Base-by-base conservation (phyloP, 2,797 vertebrate species). In the Buphagus erythrorhynchus region DNA sequence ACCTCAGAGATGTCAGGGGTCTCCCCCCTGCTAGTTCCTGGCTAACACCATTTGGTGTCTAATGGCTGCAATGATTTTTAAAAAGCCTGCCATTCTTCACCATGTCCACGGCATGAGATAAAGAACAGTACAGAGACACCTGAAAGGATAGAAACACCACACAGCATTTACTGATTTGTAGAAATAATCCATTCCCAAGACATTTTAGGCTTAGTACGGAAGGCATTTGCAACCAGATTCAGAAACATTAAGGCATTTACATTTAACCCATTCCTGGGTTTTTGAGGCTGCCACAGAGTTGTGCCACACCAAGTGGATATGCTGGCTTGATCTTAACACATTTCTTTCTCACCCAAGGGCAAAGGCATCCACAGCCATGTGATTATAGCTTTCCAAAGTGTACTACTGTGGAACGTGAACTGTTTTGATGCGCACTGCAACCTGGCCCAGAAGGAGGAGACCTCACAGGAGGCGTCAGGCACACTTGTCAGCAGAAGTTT, bases 401-500 rank as follows among this genome's bases (percentile, higher is more conserved):
- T 35, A 46, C 18, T 62, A 2, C 14, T 61, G 36, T 63, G 24
- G 13, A 40, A 55, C 1, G 0, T 42, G 43, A 58, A 16, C 13
- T 4, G 2, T 45, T 94, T 68, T 54, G 35, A 62, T 1, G 0
- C 13, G 6, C 6, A 2, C 20, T 85, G 38, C 35, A 79, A 42
- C 26, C 18, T 52, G 49, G 13, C 6, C 28, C 17, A 71, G 48
- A 81, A 52, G 2, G 2, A 83, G 35, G 17, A 33, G 31, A 43
- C 0, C 1, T 24, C 58, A 49, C 9, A 6, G 26, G 11, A 61
- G 29, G 16, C 13, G 33, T 36, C 43, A 51, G 31, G 8, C 3
- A 2, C 11, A 33, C 4, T 40, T 20, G 0, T n/a, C 14, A 69
- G 59, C 9, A 88, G 69, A 54, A 80, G 4, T 78, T 33, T 82